Evolutionary conservation across 2,888 invertebrate genomes (phyloP).

Genomic region (Sialis fuliginosa): DNA sequence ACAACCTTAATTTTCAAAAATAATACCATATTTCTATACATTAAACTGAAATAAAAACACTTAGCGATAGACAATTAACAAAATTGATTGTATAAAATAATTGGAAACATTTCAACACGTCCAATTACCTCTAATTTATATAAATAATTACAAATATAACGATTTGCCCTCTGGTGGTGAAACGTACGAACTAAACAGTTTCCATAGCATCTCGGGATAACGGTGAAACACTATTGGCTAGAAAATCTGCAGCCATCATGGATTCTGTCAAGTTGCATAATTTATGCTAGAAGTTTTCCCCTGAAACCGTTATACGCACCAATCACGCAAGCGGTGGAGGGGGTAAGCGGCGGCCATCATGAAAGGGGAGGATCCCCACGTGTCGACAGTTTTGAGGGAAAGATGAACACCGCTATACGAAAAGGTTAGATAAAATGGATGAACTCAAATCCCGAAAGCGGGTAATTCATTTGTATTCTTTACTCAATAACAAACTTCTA

Average conservation of each 20-base stretch:
- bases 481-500: too few relatives aligned
- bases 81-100: too few relatives aligned
- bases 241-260: constrained; percentile 29
- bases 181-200: too few relatives aligned
- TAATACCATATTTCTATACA: too few relatives aligned
- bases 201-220: neutral
- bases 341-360: constrained; percentile 21
- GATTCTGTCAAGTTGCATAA: constrained; percentile 22
- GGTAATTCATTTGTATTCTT: too few relatives aligned
- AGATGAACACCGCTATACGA: neutral
- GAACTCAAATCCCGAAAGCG: neutral
- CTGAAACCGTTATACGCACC: constrained; percentile 17
- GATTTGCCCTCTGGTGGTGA: too few relatives aligned
- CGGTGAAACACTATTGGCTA: constrained; percentile 23
- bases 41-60: too few relatives aligned
- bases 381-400: neutral
- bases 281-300: constrained; percentile 18
- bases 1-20: too few relatives aligned
- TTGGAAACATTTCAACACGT: too few relatives aligned
- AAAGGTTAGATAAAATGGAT: neutral
- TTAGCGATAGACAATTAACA: too few relatives aligned
- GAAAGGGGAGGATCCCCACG: constrained; percentile 19
- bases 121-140: too few relatives aligned
- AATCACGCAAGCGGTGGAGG: constrained; percentile 16
- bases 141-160: too few relatives aligned